phyloP scores from a whole-genome alignment of 1,140 invertebrate genomes.

The Oryzaephilus surinamensis region DNA sequence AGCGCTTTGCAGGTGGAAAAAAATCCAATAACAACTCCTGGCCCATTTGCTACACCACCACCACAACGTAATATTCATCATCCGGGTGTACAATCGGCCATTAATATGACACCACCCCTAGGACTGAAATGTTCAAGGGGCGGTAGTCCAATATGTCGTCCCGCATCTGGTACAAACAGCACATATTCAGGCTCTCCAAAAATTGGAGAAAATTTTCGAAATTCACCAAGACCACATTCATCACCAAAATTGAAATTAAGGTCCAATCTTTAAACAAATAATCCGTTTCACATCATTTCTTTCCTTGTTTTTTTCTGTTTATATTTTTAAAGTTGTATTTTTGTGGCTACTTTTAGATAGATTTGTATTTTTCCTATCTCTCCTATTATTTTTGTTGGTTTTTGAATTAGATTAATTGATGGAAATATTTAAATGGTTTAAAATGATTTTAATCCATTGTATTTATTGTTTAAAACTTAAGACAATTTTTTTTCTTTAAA shows the following conservation, averaged over 20 bases:
- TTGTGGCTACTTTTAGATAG: background rate
- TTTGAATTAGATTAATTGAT: no score
- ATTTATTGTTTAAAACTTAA: no score
- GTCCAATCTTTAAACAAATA: conserved; percentile 35
- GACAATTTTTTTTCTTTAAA: no score
- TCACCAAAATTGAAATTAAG: conserved; percentile 88
- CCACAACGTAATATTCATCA: conserved; percentile 42
- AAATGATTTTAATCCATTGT: no score
- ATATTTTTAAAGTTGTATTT: no score
- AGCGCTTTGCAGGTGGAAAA: conserved; percentile 88
- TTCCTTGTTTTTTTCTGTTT: background rate
- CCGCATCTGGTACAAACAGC: conserved; percentile 39
- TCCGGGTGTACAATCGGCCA: conserved; percentile 18
- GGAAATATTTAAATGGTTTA: no score
- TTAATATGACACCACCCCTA: conserved; percentile 31
- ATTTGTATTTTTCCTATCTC: background rate
- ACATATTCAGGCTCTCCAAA: conserved; percentile 43
- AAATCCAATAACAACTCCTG: conserved; percentile 77
- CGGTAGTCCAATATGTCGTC: conserved; percentile 31
- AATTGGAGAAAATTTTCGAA: conserved; percentile 39
- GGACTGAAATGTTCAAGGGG: conserved; percentile 33
- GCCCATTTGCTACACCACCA: conserved; percentile 58
- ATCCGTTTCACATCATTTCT: background rate
- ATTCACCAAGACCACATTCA: conserved; percentile 54
- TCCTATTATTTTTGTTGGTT: background rate